A percentile compares a stretch with the other conserved stretches of the same genome.
phyloP scores from a whole-genome alignment of 2,888 invertebrate genomes.

The Trachelus tabidus region DNA sequence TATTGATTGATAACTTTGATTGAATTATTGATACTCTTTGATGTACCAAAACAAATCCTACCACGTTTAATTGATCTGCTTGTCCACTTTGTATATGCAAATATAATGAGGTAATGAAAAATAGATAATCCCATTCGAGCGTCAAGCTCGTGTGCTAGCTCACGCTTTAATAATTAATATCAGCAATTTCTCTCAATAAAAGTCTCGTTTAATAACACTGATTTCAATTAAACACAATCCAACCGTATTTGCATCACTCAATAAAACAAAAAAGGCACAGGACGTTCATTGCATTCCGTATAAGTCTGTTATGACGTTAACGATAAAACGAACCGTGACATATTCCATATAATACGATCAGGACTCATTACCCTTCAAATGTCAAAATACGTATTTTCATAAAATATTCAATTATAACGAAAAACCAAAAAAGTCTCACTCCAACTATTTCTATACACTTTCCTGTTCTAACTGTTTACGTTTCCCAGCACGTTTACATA shows the following conservation, averaged over 20 bases:
- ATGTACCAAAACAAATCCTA: not conserved
- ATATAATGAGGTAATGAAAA: not conserved
- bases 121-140: not conserved
- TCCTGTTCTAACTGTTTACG: not conserved
- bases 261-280: not conserved
- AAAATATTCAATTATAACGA: not conserved
- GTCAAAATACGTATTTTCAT: not conserved
- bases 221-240: not conserved
- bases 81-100: not conserved
- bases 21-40: not conserved
- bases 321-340: not conserved
- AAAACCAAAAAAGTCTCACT: not conserved
- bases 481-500: not conserved
- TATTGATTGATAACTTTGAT: not conserved
- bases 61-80: not conserved
- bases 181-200: not conserved
- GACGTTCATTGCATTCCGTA: not conserved
- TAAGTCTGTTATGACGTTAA: not conserved
- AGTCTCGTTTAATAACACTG: not conserved
- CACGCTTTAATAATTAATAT: not conserved
- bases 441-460: not conserved
- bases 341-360: not conserved
- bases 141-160: not conserved
- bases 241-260: not conserved
- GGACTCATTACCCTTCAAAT: not conserved